Base-by-base conservation (phyloP, 2,113 vertebrate species). In the Hucho hucho region DNA sequence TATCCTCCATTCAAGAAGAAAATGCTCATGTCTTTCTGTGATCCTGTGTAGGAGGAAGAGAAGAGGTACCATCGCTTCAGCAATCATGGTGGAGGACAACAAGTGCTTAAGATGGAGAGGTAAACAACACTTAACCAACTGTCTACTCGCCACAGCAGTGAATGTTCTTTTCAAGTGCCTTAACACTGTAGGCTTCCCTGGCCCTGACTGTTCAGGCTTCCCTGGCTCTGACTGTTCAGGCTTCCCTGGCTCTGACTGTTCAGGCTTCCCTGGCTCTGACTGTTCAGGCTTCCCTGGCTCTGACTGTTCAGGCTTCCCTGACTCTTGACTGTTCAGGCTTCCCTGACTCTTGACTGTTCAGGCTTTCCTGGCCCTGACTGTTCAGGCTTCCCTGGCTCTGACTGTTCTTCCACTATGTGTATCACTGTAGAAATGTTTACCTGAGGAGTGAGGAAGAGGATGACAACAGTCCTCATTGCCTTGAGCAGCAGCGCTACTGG, bases 11-110 rank as follows among this genome's bases (percentile, higher is more conserved):
- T 16, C 16, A 26, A 26, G 49, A 70, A 59, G 78, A 53, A 70
- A 72, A 70, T 67, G 58, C 9, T 69, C 25, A 53, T 53, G 49
- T 24, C 1, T 16, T 20, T 64, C 18, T 77, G 73, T 73, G 5
- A 11, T 64, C 67, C 11, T 26, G 20, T 70, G 28, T 77, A 93
- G 92, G 92, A 93, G 16, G 89, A 92, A 75, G 88, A 88, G 24
- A 90, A 86, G 75, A 73, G 86, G 64, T 91, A 75, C 81, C 91
- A 90, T 77, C 89, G 89, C 73, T 85, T 86, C 75, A 91, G 89
- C 81, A 90, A 87, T 79, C 90, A 87, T 79, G 85, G 84, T 0
- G 83, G 79, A 74, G 90, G 82, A 6, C 82, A 83, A 22, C 84
- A 75, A 13, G 72, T 68, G 70, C 74, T 82, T 58, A 90, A 89